Base-by-base conservation (phyloP, 2,113 vertebrate species). In the Crypturellus undulatus region DNA sequence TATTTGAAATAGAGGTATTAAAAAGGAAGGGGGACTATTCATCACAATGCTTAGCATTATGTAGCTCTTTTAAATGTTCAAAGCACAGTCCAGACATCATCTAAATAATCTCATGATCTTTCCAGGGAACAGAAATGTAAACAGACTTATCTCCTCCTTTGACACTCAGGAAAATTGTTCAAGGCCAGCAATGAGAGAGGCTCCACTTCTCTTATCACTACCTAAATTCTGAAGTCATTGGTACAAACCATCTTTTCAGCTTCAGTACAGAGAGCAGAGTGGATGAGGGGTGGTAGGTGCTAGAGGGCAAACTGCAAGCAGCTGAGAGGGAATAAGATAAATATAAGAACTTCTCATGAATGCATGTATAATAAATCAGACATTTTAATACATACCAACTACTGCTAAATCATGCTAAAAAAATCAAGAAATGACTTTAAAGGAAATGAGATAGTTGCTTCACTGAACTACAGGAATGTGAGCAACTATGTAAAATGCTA, bases 1-100 rank as follows among this genome's bases (percentile, higher is more conserved):
- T 72, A 38, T 92, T 87, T 94, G 75, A 56, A 83, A 94, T 79
- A 22, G 42, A 59, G 51, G 42, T 59, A 77, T 87, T 87, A 54
- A 89, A 89, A 87, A 82, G 42, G 82, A 75, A 40, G 21, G 22
- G 42, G 58, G 38, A 60, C 22, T 67, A 32, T 82, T 94, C 40
- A 82, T 68, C 49, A 56, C 42, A 64, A 52, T 72, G 51, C 80
- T 93, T 52, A 79, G 54, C 19, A 72, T 58, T 79, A 22, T 43
- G n/a, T 52, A 67, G 30, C 63, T 77, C 75, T 87, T 79, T 32
- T 82, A 28, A 68, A 62, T 38, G 52, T 81, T 89, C 65, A 92
- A 45, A 96, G 80, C 47, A 52, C 19, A 76, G 80, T 87, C 65
- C 70, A 65, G 80, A 62, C 36, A 13, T 58, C 62, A 75, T 54